Evolutionary conservation across 2,113 vertebrate genomes (phyloP).

Genomic region (Micronisus gabar): DNA sequence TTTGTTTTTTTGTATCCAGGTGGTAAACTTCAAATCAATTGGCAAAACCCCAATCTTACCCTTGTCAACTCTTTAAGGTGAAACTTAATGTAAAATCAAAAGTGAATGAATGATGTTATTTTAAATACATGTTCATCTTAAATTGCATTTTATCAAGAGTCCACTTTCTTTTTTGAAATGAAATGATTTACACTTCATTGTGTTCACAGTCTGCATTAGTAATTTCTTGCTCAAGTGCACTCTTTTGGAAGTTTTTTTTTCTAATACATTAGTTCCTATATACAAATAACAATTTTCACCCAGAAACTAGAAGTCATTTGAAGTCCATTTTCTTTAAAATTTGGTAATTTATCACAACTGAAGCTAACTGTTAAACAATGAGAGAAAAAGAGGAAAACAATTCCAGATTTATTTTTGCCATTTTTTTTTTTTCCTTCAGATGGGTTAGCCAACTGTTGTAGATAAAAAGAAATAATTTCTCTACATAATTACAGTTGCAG

Average conservation of each 20-base stretch:
- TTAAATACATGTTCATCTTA: background rate
- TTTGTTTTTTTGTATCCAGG: background rate
- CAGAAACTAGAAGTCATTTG: background rate
- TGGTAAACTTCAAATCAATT: background rate
- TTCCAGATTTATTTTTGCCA: background rate
- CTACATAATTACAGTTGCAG: background rate
- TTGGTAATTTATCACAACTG: background rate
- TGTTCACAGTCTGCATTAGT: background rate
- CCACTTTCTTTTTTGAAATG: background rate
- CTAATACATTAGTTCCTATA: background rate
- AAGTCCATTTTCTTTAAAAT: background rate
- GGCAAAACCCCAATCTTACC: background rate
- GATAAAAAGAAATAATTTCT: background rate
- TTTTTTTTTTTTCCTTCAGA: background rate
- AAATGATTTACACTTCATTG: background rate
- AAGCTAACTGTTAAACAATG: background rate
- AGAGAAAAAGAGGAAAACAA: background rate
- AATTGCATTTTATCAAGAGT: background rate
- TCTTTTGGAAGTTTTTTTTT: background rate
- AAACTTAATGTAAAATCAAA: background rate
- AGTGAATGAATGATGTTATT: background rate
- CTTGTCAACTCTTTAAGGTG: background rate
- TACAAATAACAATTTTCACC: background rate
- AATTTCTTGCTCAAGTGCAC: background rate
- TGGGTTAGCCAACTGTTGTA: background rate